Conservation (phyloP, 2,797 vertebrate genomes). For the Oophaga sylvatica region DNA sequence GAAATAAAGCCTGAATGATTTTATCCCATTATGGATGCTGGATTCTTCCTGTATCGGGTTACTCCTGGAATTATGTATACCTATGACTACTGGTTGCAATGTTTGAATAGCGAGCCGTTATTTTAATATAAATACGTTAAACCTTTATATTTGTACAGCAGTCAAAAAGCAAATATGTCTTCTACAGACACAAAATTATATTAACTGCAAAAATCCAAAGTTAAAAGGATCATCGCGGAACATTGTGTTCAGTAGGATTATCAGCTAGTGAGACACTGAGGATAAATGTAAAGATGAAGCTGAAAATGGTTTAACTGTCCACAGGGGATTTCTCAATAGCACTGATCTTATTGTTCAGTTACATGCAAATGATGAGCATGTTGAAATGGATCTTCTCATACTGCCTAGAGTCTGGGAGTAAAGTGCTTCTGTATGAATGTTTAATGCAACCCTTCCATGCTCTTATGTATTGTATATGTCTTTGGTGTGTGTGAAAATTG, state of each 20-base stretch:
- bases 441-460: constrained; percentile 54
- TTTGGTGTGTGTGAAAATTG: constrained; percentile 8
- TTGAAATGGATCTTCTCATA: constrained; percentile 56
- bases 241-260: constrained; percentile 29
- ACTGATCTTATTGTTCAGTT: constrained; percentile 58
- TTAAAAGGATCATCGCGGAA: constrained; percentile 19
- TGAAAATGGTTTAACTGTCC: constrained; percentile 57
- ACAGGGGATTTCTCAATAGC: constrained; percentile 56
- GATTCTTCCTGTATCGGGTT: too few species aligned
- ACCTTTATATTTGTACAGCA: background rate
- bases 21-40: too few species aligned
- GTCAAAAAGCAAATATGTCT: background rate
- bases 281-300: constrained; percentile 57
- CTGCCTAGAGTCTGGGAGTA: constrained; percentile 16
- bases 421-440: constrained; percentile 60
- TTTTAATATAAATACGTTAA: background rate
- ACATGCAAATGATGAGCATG: constrained; percentile 59
- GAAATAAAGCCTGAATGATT: too few species aligned
- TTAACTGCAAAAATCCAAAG: constrained; percentile 29
- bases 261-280: constrained; percentile 25
- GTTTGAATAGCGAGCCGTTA: background rate
- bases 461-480: constrained; percentile 38
- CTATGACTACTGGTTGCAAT: background rate
- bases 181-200: background rate
- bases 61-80: background rate